These are phyloP conservation scores for Schmidtea mediterranea DNA, from an alignment of 1,140 invertebrate genomes.

Conservation along the genomic window DNA sequence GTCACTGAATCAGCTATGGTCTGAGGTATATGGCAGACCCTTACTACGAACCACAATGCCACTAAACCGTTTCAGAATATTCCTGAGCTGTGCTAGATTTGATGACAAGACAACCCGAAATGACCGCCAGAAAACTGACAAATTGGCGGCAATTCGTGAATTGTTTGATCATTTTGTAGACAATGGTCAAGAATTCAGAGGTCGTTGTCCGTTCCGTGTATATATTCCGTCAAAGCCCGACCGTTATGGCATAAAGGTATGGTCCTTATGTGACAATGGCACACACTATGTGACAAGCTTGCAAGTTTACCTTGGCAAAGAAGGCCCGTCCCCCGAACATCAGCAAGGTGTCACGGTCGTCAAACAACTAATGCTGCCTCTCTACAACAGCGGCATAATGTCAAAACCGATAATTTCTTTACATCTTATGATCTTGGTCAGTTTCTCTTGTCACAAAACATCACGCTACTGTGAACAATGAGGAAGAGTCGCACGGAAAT, in stretches of 20 bases:
- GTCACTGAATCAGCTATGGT: no score
- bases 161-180: no score
- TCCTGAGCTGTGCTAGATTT: no score
- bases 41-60: no score
- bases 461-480: constrained; percentile 5
- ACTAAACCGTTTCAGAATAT: no score
- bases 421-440: constrained; percentile 6
- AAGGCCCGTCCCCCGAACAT: neutral
- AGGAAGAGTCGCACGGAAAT: neutral
- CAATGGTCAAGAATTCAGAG: no score
- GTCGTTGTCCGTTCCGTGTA: constrained; percentile 13
- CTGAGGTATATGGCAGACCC: no score
- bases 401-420: constrained; percentile 10
- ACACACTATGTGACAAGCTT: constrained; percentile 7
- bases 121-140: no score
- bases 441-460: neutral
- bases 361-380: neutral
- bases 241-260: constrained; percentile 27
- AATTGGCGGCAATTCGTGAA: no score
- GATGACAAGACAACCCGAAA: no score
- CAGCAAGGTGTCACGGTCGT: constrained; percentile 1
- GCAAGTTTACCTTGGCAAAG: constrained; percentile 1
- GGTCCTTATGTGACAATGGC: constrained; percentile 6
- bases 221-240: constrained; percentile 27
- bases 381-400: constrained; percentile 6